Evolutionary conservation across 35 echinoderm and acorn worm genomes (phyloP).

Genomic region (Ophioderma brevispina): DNA sequence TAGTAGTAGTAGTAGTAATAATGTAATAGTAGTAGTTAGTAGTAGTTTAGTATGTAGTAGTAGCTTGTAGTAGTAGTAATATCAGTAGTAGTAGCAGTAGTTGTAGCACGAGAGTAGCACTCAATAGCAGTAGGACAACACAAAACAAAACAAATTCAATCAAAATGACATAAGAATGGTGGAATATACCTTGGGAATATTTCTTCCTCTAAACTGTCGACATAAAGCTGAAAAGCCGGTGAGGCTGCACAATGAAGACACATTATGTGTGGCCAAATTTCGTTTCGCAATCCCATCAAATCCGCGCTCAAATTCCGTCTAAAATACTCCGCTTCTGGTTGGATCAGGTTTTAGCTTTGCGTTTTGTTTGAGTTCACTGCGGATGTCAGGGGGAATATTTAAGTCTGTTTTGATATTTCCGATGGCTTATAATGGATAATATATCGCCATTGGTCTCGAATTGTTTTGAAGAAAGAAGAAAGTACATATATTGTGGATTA

Average conservation of each 20-base stretch:
- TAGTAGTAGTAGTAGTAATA: too few relatives aligned
- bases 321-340: conserved; percentile 45
- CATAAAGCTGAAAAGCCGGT: background rate
- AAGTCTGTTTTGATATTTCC: conserved; percentile 47
- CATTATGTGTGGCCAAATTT: conserved; percentile 49
- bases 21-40: too few relatives aligned
- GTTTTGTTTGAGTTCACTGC: background rate
- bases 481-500: too few relatives aligned
- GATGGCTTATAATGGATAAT: conserved; percentile 44
- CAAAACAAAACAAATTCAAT: background rate
- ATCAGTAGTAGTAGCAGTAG: too few relatives aligned
- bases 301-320: conserved; percentile 67
- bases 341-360: conserved; percentile 12
- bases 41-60: too few relatives aligned
- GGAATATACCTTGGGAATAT: background rate
- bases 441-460: conserved; percentile 36
- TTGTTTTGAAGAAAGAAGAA: conserved; percentile 26
- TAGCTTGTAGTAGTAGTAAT: too few relatives aligned
- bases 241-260: conserved; percentile 2
- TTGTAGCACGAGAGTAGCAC: background rate
- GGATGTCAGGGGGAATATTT: conserved; percentile 26
- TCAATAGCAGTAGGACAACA: background rate
- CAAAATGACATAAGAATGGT: background rate
- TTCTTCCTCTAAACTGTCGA: background rate
- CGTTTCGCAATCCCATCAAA: conserved; percentile 65